These are phyloP conservation scores for Hypsibius dujardini DNA, from an alignment of 1,140 invertebrate genomes.

Conservation along the genomic window DNA sequence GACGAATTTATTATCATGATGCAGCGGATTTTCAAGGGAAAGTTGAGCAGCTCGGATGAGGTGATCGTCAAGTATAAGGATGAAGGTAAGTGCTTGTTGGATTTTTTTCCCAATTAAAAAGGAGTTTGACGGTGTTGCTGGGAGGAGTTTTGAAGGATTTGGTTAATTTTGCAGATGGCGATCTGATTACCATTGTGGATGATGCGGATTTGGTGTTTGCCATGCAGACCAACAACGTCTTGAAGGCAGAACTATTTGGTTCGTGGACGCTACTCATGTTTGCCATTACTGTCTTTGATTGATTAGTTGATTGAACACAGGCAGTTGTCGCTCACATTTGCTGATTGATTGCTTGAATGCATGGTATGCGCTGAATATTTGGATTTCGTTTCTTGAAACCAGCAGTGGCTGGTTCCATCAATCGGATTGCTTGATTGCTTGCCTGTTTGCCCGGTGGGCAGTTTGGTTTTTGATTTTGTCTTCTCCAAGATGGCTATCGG, in stretches of 20 bases:
- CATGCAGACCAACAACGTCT: constrained; percentile 48
- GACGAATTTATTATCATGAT: constrained; percentile 59
- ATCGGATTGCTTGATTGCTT: too few relatives aligned
- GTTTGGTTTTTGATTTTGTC: too few relatives aligned
- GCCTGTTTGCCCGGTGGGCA: too few relatives aligned
- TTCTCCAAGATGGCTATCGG: too few relatives aligned
- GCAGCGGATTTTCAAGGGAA: constrained; percentile 51
- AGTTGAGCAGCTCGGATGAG: constrained; percentile 46
- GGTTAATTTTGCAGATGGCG: constrained; percentile 42
- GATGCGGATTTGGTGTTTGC: constrained; percentile 53
- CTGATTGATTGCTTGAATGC: too few relatives aligned
- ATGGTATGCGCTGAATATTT: too few relatives aligned
- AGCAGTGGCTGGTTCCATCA: too few relatives aligned
- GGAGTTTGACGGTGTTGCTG: constrained; percentile 17
- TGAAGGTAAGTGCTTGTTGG: constrained; percentile 38
- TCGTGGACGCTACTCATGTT: constrained; percentile 24
- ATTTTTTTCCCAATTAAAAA: not conserved
- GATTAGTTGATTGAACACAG: too few relatives aligned
- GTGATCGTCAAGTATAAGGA: constrained; percentile 56
- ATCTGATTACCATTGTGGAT: constrained; percentile 55
- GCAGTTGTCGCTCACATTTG: too few relatives aligned
- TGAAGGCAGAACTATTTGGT: constrained; percentile 47
- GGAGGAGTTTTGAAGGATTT: not conserved
- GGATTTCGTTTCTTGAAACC: too few relatives aligned
- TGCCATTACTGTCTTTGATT: not conserved